phyloP scores from a whole-genome alignment of 2,888 invertebrate genomes.

The Cheilosia soror region DNA sequence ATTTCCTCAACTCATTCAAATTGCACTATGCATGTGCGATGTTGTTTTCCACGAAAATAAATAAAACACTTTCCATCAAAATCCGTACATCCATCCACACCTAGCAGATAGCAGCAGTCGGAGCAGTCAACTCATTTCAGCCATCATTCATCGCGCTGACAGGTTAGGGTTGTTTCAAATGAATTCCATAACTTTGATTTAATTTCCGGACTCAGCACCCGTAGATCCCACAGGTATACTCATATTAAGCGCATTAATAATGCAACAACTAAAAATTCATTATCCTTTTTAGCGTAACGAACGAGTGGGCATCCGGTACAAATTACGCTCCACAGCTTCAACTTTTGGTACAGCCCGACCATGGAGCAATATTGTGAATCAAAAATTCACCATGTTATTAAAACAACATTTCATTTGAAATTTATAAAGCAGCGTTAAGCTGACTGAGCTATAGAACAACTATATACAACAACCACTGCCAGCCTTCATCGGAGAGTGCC shows the following conservation, averaged over 20 bases:
- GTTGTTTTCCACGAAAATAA: slow-evolving; percentile 45
- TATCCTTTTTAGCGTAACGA: slow-evolving; percentile 76
- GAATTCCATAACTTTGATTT: slow-evolving; percentile 75
- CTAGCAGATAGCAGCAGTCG: neutral
- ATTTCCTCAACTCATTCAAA: slow-evolving; percentile 40
- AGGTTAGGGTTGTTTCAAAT: slow-evolving; percentile 45
- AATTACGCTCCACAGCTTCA: slow-evolving; percentile 56
- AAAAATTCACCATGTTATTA: slow-evolving; percentile 75
- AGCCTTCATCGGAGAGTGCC: slow-evolving; percentile 1
- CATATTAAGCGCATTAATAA: slow-evolving; percentile 78
- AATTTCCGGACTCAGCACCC: slow-evolving; percentile 75
- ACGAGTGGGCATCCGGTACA: slow-evolving; percentile 67
- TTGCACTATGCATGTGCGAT: slow-evolving; percentile 22
- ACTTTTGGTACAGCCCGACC: slow-evolving; percentile 13
- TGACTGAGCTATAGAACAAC: slow-evolving; percentile 39
- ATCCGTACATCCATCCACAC: slow-evolving; percentile 48
- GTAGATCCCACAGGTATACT: slow-evolving; percentile 71
- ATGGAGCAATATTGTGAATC: slow-evolving; percentile 46
- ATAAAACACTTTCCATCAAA: slow-evolving; percentile 61
- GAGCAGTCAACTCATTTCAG: slow-evolving; percentile 55
- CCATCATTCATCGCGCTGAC: slow-evolving; percentile 71
- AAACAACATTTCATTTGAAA: slow-evolving; percentile 75
- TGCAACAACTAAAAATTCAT: slow-evolving; percentile 80
- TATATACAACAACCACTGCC: neutral
- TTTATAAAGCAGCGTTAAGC: slow-evolving; percentile 74